Percentiles rank a stretch among this genome's conserved stretches.
Evolutionary conservation across 2,113 vertebrate genomes (phyloP).

Genomic region (Gymnorhina tibicen): DNA sequence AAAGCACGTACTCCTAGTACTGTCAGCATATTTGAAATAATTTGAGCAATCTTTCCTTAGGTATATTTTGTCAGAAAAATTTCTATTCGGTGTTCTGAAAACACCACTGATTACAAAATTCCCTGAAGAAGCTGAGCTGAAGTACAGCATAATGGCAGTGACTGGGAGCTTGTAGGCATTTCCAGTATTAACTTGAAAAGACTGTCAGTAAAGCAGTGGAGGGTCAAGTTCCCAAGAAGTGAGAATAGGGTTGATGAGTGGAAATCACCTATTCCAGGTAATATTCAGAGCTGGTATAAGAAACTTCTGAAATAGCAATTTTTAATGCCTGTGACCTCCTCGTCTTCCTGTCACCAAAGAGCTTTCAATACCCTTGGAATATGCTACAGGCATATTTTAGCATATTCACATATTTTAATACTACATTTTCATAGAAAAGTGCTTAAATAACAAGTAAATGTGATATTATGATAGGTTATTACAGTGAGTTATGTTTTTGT

Average conservation of each 20-base stretch:
- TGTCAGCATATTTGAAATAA: neutral
- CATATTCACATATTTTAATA: neutral
- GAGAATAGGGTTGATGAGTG: neutral
- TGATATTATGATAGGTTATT: neutral
- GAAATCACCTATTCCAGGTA: neutral
- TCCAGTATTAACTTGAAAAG: neutral
- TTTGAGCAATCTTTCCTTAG: neutral
- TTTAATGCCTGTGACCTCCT: neutral
- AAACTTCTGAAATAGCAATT: neutral
- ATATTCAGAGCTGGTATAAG: neutral
- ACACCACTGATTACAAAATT: neutral
- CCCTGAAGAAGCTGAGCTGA: neutral
- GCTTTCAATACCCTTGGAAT: neutral
- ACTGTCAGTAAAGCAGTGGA: neutral
- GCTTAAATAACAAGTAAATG: neutral
- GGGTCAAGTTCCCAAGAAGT: neutral
- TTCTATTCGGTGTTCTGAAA: neutral
- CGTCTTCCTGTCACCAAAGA: neutral
- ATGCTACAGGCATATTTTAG: neutral
- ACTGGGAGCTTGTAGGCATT: neutral
- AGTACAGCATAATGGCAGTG: neutral
- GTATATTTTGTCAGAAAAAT: neutral
- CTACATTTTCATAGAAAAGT: neutral
- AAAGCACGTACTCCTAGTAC: neutral
- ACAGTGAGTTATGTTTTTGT: neutral